These are phyloP conservation scores for Umimayanthus chanpuru DNA, from an alignment of 92 coral and sea anemone genomes.

Conservation along the genomic window DNA sequence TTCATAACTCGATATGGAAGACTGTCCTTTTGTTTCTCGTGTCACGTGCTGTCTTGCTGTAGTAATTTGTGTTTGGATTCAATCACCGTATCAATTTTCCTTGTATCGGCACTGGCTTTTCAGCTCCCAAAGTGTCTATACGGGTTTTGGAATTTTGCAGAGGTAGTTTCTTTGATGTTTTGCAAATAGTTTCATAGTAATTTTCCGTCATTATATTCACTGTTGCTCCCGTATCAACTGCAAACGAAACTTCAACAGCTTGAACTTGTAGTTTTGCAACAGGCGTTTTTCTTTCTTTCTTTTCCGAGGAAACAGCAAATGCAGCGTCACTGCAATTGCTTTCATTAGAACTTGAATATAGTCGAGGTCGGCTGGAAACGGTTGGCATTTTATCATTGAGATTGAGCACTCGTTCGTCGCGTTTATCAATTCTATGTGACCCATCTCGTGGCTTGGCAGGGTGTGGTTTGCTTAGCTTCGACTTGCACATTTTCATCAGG, in stretches of 20 bases:
- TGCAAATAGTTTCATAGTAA: slow-evolving; percentile 33
- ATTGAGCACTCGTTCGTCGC: slow-evolving; percentile 27
- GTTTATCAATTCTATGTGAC: slow-evolving; percentile 7
- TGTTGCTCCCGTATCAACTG: slow-evolving; percentile 49
- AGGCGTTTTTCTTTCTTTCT: slow-evolving; percentile 33
- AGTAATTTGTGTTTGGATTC: slow-evolving; percentile 32
- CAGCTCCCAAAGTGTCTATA: slow-evolving; percentile 41
- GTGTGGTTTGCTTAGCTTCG: slow-evolving; percentile 26
- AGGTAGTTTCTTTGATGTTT: too few species aligned
- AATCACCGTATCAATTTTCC: slow-evolving; percentile 34
- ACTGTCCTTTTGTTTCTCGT: slow-evolving; percentile 17
- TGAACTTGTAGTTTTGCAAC: slow-evolving; percentile 25
- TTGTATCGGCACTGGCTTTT: slow-evolving; percentile 36
- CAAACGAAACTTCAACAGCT: slow-evolving; percentile 27
- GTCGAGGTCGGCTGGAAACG: slow-evolving; percentile 1
- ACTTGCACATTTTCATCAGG: slow-evolving; percentile 43
- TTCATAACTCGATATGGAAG: slow-evolving; percentile 42
- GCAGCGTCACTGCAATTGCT: slow-evolving; percentile 30
- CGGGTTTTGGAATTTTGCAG: slow-evolving; percentile 37
- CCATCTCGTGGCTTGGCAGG: neutral
- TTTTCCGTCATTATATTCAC: slow-evolving; percentile 36
- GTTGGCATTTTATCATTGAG: too few species aligned
- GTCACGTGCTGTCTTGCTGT: slow-evolving; percentile 42
- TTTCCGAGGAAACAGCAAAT: slow-evolving; percentile 35
- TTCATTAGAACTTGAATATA: slow-evolving; percentile 20